Evolutionary conservation across 1,140 invertebrate genomes (phyloP).

Genomic region (Hestina assimilis): DNA sequence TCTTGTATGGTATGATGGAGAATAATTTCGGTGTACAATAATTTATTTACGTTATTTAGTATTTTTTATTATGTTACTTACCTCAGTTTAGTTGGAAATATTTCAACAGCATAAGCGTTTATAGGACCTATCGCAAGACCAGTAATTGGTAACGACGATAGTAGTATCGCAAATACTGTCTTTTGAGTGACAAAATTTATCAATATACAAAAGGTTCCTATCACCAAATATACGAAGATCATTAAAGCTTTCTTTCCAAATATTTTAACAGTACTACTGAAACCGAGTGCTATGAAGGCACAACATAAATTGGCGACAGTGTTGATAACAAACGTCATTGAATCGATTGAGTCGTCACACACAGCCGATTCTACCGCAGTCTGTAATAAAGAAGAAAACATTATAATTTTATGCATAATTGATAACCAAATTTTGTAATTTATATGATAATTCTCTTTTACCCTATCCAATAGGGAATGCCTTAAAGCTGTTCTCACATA

Average conservation of each 20-base stretch:
- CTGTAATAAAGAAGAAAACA: constrained; percentile 38
- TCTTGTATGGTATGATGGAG: too few relatives aligned
- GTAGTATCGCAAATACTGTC: constrained; percentile 56
- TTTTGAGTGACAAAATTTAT: constrained; percentile 56
- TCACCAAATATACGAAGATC: constrained; percentile 36
- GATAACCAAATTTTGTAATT: background rate
- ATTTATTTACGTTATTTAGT: too few relatives aligned
- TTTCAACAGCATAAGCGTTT: constrained; percentile 62
- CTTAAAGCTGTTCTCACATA: too few relatives aligned
- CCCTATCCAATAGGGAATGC: too few relatives aligned
- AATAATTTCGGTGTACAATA: too few relatives aligned
- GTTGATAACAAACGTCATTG: constrained; percentile 54
- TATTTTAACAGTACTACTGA: constrained; percentile 49
- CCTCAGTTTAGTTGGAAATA: constrained; percentile 68
- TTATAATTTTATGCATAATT: background rate
- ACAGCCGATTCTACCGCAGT: constrained; percentile 22
- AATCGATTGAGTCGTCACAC: constrained; percentile 56
- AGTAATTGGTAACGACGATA: constrained; percentile 51
- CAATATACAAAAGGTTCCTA: constrained; percentile 50
- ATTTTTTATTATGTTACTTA: constrained; percentile 35
- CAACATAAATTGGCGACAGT: constrained; percentile 44
- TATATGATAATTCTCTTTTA: background rate
- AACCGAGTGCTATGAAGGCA: constrained; percentile 44
- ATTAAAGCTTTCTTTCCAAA: constrained; percentile 63
- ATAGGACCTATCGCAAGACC: constrained; percentile 57